These are phyloP conservation scores for Pseudoatta argentina DNA, from an alignment of 1,140 invertebrate species.

Conservation along the genomic window DNA sequence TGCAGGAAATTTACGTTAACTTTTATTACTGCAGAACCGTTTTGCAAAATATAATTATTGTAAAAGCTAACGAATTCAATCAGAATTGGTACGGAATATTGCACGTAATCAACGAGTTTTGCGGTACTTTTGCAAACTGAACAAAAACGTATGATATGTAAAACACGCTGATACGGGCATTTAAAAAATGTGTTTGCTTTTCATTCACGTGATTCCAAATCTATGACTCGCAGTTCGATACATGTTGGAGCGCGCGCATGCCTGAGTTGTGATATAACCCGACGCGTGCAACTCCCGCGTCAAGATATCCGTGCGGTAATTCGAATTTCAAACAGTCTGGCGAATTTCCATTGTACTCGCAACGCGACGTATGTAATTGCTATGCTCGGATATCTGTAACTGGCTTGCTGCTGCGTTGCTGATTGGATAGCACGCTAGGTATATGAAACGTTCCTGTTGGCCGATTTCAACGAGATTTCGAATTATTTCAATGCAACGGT, in stretches of 20 bases:
- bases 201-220: conserved; percentile 40
- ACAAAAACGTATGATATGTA: neutral
- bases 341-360: conserved; percentile 83
- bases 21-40: neutral
- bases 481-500: conserved; percentile 62
- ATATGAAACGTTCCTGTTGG: conserved; percentile 54
- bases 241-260: conserved; percentile 35
- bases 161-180: neutral
- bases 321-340: conserved; percentile 85
- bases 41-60: conserved; percentile 19
- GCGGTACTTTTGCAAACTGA: neutral
- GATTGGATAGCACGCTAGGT: conserved; percentile 72
- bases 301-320: conserved; percentile 83
- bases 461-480: conserved; percentile 68
- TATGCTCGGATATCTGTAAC: conserved; percentile 80
- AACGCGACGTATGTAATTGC: conserved; percentile 82
- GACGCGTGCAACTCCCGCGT: conserved; percentile 74
- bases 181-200: conserved; percentile 40
- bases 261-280: conserved; percentile 44
- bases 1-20: neutral
- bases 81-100: neutral
- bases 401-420: conserved; percentile 79
- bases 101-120: neutral
- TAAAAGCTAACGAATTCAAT: neutral
- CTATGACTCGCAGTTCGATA: conserved; percentile 40